phyloP scores from a whole-genome alignment of 2,888 invertebrate genomes.

The Volucella inflata region DNA sequence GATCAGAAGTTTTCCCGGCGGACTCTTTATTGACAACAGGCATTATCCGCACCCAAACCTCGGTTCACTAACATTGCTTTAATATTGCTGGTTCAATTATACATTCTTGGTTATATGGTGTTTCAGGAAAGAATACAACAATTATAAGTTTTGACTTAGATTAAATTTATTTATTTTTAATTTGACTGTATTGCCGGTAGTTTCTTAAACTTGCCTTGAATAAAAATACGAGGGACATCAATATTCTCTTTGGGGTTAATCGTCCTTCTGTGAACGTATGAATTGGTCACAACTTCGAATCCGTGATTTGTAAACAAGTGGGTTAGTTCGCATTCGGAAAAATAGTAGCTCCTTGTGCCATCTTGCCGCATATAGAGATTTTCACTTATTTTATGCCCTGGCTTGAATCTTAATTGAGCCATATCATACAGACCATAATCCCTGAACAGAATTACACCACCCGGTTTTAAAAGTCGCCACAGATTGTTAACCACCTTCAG shows the following conservation, averaged over 20 bases:
- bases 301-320: constrained; percentile 88
- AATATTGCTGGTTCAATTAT: no score
- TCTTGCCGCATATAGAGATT: constrained; percentile 98
- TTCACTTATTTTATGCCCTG: constrained; percentile 95
- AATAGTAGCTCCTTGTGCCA: constrained; percentile 96
- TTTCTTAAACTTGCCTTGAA: constrained; percentile 93
- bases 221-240: constrained; percentile 95
- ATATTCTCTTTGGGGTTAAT: constrained; percentile 96
- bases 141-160: neutral
- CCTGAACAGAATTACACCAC: constrained; percentile 93
- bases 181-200: neutral
- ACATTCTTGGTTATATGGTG: no score
- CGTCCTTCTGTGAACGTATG: constrained; percentile 94
- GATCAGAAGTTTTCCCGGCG: no score
- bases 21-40: no score
- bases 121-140: no score
- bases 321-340: constrained; percentile 88
- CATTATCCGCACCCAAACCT: no score
- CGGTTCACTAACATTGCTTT: no score
- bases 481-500: constrained; percentile 87
- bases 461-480: constrained; percentile 87
- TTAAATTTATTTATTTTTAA: neutral
- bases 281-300: constrained; percentile 88
- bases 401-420: constrained; percentile 96
- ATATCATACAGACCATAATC: constrained; percentile 98